phyloP scores from a whole-genome alignment of 2,888 invertebrate genomes.

The Dendrolimus pini region DNA sequence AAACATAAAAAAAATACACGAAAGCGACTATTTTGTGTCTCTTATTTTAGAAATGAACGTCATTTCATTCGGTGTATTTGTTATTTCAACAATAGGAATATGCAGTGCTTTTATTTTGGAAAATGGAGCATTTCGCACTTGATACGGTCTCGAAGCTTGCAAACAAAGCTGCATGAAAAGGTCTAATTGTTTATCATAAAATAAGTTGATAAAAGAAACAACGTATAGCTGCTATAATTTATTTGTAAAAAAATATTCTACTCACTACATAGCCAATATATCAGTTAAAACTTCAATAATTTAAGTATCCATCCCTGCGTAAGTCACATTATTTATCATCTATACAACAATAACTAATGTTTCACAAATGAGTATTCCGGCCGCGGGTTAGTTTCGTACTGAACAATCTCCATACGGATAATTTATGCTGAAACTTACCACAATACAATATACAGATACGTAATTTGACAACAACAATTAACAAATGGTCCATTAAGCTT shows the following conservation, averaged over 20 bases:
- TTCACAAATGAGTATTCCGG: constrained; percentile 71
- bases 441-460: constrained; percentile 43
- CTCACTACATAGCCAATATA: constrained; percentile 82
- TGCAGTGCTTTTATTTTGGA: too few relatives aligned
- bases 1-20: too few relatives aligned
- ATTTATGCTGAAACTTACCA: constrained; percentile 73
- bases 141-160: too few relatives aligned
- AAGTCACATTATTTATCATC: constrained; percentile 77
- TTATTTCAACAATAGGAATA: too few relatives aligned
- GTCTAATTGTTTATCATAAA: not conserved
- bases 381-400: constrained; percentile 37
- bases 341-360: constrained; percentile 74
- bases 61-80: too few relatives aligned
- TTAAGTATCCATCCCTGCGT: constrained; percentile 78
- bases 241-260: constrained; percentile 85
- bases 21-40: too few relatives aligned
- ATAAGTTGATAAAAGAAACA: constrained; percentile 18
- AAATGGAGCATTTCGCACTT: too few relatives aligned
- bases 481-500: constrained; percentile 67
- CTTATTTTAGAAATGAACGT: too few relatives aligned
- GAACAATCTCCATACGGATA: constrained; percentile 58
- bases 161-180: too few relatives aligned
- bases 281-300: constrained; percentile 77
- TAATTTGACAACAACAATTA: constrained; percentile 46
- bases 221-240: constrained; percentile 76